Evolutionary conservation across 1,140 invertebrate genomes (phyloP).

Genomic region (Pectinophora gossypiella): DNA sequence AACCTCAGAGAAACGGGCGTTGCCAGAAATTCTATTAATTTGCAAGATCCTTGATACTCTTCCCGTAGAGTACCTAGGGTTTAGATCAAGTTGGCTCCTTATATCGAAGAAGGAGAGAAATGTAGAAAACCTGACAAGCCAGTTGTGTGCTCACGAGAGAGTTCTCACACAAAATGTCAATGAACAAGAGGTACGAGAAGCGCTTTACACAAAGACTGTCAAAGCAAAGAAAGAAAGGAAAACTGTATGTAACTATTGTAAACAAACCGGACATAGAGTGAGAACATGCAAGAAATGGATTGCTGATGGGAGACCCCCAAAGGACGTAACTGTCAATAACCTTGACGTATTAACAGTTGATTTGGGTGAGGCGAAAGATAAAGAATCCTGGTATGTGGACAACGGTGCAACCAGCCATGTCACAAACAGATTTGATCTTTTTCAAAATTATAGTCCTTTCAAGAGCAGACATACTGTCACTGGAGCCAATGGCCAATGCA

Average conservation of each 20-base stretch:
- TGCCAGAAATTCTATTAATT: slow-evolving; percentile 19
- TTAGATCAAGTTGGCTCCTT: slow-evolving; percentile 21
- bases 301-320: slow-evolving; percentile 13
- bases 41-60: slow-evolving; percentile 20
- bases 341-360: too few species aligned
- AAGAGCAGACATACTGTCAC: background rate
- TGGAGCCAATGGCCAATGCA: slow-evolving; percentile 1
- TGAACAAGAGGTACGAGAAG: background rate
- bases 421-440: slow-evolving; percentile 1
- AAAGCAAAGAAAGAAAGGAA: slow-evolving; percentile 7
- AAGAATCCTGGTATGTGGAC: slow-evolving; percentile 13
- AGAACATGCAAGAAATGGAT: slow-evolving; percentile 17
- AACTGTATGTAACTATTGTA: slow-evolving; percentile 13
- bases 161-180: slow-evolving; percentile 5
- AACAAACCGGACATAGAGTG: slow-evolving; percentile 12
- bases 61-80: slow-evolving; percentile 12
- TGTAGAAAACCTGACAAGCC: slow-evolving; percentile 15
- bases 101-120: slow-evolving; percentile 12
- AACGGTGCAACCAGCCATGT: slow-evolving; percentile 15
- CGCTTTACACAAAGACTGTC: background rate
- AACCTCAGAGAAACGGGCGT: slow-evolving; percentile 6
- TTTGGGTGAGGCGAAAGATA: background rate
- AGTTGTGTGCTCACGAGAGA: slow-evolving; percentile 16
- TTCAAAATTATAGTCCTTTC: slow-evolving; percentile 3
- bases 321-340: background rate